A percentile compares a stretch with the other conserved stretches of the same genome.
Evolutionary conservation across 2,113 vertebrate genomes (phyloP).

Genomic region (Fulmarus glacialis): DNA sequence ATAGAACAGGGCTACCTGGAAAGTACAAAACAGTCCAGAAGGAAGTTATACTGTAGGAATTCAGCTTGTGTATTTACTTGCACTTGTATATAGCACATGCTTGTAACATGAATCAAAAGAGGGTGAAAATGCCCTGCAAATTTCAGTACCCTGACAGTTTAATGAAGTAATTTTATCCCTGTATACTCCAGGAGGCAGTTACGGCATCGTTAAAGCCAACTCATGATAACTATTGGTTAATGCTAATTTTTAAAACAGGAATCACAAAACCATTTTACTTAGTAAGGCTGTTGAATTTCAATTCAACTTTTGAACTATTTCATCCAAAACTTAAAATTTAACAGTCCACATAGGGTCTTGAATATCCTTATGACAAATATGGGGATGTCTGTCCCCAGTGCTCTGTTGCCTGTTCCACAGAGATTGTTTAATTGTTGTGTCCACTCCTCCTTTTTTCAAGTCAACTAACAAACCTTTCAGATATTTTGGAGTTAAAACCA

Average conservation of each 20-base stretch:
- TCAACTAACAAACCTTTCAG: neutral
- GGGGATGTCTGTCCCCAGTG: neutral
- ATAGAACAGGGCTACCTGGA: neutral
- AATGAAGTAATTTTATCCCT: neutral
- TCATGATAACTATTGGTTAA: neutral
- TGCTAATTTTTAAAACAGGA: neutral
- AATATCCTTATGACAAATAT: neutral
- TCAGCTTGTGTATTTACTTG: neutral
- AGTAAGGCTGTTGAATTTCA: neutral
- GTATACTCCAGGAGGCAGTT: neutral
- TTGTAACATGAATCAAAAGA: neutral
- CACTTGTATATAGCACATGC: neutral
- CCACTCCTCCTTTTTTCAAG: neutral
- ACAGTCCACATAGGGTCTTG: neutral
- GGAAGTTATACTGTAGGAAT: neutral
- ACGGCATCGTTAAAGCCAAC: rapidly evolving
- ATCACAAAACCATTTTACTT: neutral
- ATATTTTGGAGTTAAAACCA: neutral
- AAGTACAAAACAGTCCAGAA: neutral
- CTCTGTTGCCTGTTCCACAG: neutral
- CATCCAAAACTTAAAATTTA: neutral
- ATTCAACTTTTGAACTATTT: neutral
- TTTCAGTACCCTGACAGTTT: neutral
- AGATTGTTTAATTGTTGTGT: neutral
- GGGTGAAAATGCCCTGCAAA: neutral